Conservation (phyloP, 2,797 vertebrate species). For the Acrossocheilus fasciatus region DNA sequence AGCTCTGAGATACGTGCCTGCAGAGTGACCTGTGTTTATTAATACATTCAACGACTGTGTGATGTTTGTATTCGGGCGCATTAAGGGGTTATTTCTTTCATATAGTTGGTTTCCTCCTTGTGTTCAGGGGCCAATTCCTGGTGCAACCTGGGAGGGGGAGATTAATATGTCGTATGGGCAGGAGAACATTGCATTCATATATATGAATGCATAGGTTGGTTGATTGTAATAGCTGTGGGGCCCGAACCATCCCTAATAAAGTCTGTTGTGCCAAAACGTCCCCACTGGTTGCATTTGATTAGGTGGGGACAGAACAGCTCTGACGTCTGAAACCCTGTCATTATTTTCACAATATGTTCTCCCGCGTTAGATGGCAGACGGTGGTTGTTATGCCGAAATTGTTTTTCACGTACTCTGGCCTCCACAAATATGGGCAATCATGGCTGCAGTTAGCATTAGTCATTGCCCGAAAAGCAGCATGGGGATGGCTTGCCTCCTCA, state of each 20-base stretch:
- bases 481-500: slow-evolving; percentile 50
- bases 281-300: slow-evolving; percentile 24
- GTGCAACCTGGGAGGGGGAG: slow-evolving; percentile 37
- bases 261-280: slow-evolving; percentile 6
- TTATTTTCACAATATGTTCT: slow-evolving; percentile 68
- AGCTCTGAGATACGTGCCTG: slow-evolving; percentile 59
- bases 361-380: slow-evolving; percentile 72
- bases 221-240: slow-evolving; percentile 62
- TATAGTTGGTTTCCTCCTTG: slow-evolving; percentile 65
- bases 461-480: slow-evolving; percentile 61
- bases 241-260: slow-evolving; percentile 16
- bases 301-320: slow-evolving; percentile 30
- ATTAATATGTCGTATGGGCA: slow-evolving; percentile 69
- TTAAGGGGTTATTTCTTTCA: slow-evolving; percentile 73
- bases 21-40: slow-evolving; percentile 64
- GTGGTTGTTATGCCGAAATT: slow-evolving; percentile 70
- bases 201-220: slow-evolving; percentile 66
- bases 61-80: slow-evolving; percentile 71
- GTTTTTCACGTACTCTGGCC: slow-evolving; percentile 70
- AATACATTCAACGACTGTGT: slow-evolving; percentile 58
- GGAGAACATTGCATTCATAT: slow-evolving; percentile 58
- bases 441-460: slow-evolving; percentile 61
- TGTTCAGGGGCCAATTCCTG: slow-evolving; percentile 58
- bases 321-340: slow-evolving; percentile 61
- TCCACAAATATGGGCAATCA: slow-evolving; percentile 62